Base-by-base conservation (phyloP, 2,888 invertebrate species). In the Andrena haemorrhoa region DNA sequence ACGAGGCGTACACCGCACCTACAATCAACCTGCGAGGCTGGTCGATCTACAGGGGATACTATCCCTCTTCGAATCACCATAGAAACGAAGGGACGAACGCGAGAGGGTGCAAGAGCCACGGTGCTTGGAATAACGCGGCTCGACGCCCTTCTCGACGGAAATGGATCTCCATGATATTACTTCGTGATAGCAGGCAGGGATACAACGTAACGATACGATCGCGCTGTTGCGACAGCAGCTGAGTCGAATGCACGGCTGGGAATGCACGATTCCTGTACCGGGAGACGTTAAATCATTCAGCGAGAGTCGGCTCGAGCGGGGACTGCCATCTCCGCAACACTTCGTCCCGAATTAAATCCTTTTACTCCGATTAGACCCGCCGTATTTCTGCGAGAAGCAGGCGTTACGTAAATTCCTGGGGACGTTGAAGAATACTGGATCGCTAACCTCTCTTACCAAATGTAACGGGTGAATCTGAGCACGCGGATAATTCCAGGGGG, bases 51-150 rank as follows among this genome's bases (percentile, higher is more conserved):
- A 65, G 74, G 86, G 86, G 89, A 88, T 78, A 80, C 79, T 66
- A 82, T 69, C 89, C 90, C 87, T 82, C 79, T 78, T 78, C 49
- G 75, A 66, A 84, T 89, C 86, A 82, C 90, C 90, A 88, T 88
- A 88, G 88, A 88, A 88, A 88, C 88, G 72, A 88, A 85, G 86
- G 80, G 86, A 85, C 64, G 75, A 66, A 23, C 63, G 33, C 68
- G 79, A 82, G 83, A 80, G 86, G 83, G 85, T 81, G 88, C 81
- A 83, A 88, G 80, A 85, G 87, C 89, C 83, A 80, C 75, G 83
- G 71, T 78, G 84, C 89, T 89, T 87, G 82, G 81, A 84, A 88
- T 88, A 88, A 88, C 84, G 86, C 68, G 77, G 5, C 70, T 69
- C 60, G 66, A 86, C 79, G 75, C 75, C 70, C 68, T 26, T 75